Conservation (phyloP, 2,113 vertebrate genomes). For the Ceratotherium simum region DNA sequence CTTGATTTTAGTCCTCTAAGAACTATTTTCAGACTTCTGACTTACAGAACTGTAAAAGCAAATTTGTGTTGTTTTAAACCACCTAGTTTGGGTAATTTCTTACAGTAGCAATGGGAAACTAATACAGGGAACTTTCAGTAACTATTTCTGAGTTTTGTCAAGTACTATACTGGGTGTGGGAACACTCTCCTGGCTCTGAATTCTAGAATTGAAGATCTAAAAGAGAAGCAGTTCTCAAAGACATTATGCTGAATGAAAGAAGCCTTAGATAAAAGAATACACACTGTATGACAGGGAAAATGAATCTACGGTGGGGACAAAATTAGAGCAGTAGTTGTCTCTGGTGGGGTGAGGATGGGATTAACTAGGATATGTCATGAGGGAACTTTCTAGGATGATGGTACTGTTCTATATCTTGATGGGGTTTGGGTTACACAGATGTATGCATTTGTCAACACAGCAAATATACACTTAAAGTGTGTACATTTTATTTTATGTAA, state of each 20-base stretch:
- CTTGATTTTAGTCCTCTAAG: background rate
- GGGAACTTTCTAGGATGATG: background rate
- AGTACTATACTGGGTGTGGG: background rate
- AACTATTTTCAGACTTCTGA: background rate
- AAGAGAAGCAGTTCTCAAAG: background rate
- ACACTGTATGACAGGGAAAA: background rate
- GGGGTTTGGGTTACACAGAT: background rate
- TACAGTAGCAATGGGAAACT: background rate
- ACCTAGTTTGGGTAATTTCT: background rate
- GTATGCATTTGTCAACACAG: background rate
- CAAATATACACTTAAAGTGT: background rate
- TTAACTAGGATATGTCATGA: background rate
- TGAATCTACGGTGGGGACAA: background rate
- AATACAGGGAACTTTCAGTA: background rate
- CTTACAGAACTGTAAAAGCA: background rate
- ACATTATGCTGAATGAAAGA: background rate
- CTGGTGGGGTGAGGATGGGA: background rate
- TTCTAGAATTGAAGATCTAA: background rate
- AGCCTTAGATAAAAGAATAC: background rate
- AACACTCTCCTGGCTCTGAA: background rate
- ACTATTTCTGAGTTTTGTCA: background rate
- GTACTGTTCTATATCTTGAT: background rate
- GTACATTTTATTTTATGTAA: background rate
- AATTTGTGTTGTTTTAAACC: background rate
- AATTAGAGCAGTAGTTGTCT: background rate